Percentiles rank a stretch among this genome's conserved stretches.
These are phyloP conservation scores for Carcharodon carcharias DNA, from an alignment of 2,797 vertebrate genomes.

Conservation along the genomic window DNA sequence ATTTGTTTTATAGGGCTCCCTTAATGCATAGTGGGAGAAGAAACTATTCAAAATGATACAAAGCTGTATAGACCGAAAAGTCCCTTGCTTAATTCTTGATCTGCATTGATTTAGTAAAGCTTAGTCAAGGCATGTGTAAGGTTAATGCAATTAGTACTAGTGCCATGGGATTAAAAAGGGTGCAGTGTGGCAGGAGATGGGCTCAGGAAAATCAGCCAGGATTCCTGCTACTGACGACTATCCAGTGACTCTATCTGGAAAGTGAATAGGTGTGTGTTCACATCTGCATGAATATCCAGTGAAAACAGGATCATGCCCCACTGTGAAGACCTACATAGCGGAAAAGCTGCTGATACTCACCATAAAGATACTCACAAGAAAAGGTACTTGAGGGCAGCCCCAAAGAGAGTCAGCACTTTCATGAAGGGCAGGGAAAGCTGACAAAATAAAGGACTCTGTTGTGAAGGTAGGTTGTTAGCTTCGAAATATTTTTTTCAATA, in stretches of 20 bases:
- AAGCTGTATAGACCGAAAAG: not conserved
- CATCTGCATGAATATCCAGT: not conserved
- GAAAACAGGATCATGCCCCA: not conserved
- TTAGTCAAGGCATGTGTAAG: not conserved
- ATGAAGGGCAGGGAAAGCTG: not conserved
- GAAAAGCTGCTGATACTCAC: not conserved
- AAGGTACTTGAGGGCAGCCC: not conserved
- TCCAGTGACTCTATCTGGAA: not conserved
- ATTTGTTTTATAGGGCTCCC: not conserved
- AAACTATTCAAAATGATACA: not conserved
- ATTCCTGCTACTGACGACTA: not conserved
- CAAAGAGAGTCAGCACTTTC: not conserved
- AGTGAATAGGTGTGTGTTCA: not conserved
- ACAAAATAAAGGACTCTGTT: not conserved
- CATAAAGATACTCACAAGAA: not conserved
- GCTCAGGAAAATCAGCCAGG: not conserved
- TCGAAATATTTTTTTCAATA: not conserved
- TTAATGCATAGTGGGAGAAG: not conserved
- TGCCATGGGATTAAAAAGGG: not conserved
- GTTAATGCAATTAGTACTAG: not conserved
- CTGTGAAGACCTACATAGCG: not conserved
- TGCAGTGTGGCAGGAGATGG: not conserved
- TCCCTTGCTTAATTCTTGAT: not conserved
- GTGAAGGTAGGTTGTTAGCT: not conserved
- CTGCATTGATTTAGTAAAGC: not conserved